A percentile compares a stretch with the other conserved stretches of the same genome.
Evolutionary conservation across 37 sponge, comb jelly and placozoan species (phyloP).

Genomic region (Oopsacas minuta): DNA sequence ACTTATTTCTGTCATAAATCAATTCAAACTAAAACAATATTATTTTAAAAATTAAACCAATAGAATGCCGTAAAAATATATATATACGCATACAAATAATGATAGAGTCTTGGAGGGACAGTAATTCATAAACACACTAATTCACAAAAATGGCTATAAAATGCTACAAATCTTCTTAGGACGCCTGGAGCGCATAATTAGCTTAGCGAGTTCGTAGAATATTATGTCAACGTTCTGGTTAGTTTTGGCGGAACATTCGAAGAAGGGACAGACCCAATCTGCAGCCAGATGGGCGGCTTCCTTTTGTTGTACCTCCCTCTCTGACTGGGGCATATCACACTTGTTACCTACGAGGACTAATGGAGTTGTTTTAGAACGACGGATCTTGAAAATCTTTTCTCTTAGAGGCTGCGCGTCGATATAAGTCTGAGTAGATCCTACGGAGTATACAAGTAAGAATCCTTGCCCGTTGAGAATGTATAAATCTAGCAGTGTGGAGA

Average conservation of each 20-base stretch:
- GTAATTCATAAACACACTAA: no score
- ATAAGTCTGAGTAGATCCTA: constrained; percentile 72
- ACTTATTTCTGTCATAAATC: no score
- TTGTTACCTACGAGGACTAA: constrained; percentile 91
- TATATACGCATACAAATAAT: no score
- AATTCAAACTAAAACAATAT: no score
- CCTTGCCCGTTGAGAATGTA: constrained; percentile 99
- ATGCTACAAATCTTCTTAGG: no score
- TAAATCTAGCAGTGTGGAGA: constrained; percentile 83
- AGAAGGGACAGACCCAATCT: constrained; percentile 82
- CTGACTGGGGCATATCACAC: constrained; percentile 61
- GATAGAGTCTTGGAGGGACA: no score
- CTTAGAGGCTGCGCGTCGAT: constrained; percentile 60
- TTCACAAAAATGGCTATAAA: no score
- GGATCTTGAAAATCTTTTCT: constrained; percentile 69
- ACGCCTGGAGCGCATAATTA: not conserved
- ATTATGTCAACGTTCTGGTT: constrained; percentile 37
- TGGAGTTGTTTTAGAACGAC: constrained; percentile 28
- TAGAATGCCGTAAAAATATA: no score
- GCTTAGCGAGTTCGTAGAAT: not conserved
- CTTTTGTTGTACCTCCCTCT: constrained; percentile 42
- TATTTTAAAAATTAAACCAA: no score
- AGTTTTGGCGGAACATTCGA: constrained; percentile 71
- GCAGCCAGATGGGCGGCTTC: constrained; percentile 56
- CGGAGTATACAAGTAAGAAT: constrained; percentile 86